Evolutionary conservation across 2,888 invertebrate genomes (phyloP).

Genomic region (Cryptocheilus praepositus): DNA sequence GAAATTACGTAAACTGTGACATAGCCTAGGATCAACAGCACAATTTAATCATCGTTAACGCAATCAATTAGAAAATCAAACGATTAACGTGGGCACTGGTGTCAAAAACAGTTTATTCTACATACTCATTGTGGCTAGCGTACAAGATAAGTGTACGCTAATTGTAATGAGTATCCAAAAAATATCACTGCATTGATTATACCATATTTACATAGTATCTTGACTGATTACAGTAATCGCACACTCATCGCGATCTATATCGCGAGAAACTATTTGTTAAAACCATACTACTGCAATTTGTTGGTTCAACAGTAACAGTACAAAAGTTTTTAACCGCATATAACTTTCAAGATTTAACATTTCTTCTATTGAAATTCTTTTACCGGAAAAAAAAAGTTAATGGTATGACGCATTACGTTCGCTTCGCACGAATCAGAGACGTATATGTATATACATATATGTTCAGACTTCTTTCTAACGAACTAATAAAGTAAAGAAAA

Average conservation of each 20-base stretch:
- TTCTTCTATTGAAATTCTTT: slow-evolving; percentile 22
- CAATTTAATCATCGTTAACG: slow-evolving; percentile 11
- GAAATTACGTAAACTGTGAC: background rate
- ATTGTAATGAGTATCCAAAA: slow-evolving; percentile 29
- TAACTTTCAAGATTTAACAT: slow-evolving; percentile 25
- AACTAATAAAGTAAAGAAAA: too few species aligned
- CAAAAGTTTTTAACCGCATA: slow-evolving; percentile 28
- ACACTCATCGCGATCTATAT: slow-evolving; percentile 21
- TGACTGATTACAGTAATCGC: slow-evolving; percentile 43
- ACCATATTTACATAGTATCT: slow-evolving; percentile 33
- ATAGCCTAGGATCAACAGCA: too few species aligned
- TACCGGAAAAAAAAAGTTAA: slow-evolving; percentile 27
- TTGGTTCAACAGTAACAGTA: slow-evolving; percentile 32
- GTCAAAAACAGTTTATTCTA: slow-evolving; percentile 13
- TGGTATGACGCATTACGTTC: slow-evolving; percentile 40
- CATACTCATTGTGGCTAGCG: background rate
- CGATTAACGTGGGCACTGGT: slow-evolving; percentile 25
- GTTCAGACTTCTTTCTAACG: slow-evolving; percentile 15
- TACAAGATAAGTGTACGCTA: slow-evolving; percentile 14
- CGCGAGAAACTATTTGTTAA: slow-evolving; percentile 22
- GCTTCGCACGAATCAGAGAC: background rate
- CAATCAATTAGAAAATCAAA: slow-evolving; percentile 17
- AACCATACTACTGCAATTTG: slow-evolving; percentile 26
- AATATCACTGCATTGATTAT: slow-evolving; percentile 27
- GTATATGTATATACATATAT: slow-evolving; percentile 41